A percentile compares a stretch with the other conserved stretches of the same genome.
These are phyloP conservation scores for Lagocephalus sceleratus DNA, from an alignment of 2,797 vertebrate genomes.

Conservation along the genomic window DNA sequence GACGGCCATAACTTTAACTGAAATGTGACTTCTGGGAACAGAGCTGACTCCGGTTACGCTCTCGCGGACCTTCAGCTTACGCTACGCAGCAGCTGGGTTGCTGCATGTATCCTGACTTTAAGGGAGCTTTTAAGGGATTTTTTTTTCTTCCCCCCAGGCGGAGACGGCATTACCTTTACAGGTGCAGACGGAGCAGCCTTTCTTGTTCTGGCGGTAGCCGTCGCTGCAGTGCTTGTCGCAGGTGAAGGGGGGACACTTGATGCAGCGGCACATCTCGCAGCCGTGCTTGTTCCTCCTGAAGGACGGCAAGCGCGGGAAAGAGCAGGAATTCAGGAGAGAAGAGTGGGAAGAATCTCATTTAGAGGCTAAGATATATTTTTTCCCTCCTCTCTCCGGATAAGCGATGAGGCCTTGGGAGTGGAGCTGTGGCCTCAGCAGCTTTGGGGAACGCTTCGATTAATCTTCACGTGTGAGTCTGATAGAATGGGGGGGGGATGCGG, in stretches of 20 bases:
- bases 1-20: too few relatives aligned
- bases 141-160: too few relatives aligned
- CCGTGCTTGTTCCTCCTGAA: slow-evolving; percentile 82
- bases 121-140: slow-evolving; percentile 22
- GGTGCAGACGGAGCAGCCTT: slow-evolving; percentile 80
- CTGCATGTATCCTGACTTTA: too few relatives aligned
- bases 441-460: slow-evolving; percentile 53
- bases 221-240: slow-evolving; percentile 78
- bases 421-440: slow-evolving; percentile 22
- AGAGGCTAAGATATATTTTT: background rate
- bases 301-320: slow-evolving; percentile 11
- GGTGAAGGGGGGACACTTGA: slow-evolving; percentile 81
- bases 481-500: slow-evolving; percentile 7
- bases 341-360: too few relatives aligned
- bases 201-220: slow-evolving; percentile 78
- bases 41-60: too few relatives aligned
- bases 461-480: slow-evolving; percentile 37
- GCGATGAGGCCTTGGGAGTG: slow-evolving; percentile 36
- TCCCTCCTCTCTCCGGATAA: slow-evolving; percentile 22
- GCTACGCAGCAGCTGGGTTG: too few relatives aligned
- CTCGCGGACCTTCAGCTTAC: too few relatives aligned
- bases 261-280: slow-evolving; percentile 84
- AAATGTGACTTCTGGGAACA: too few relatives aligned
- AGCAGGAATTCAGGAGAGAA: background rate
- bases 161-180: slow-evolving; percentile 84